phyloP scores from a whole-genome alignment of 1,140 invertebrate species.

The Maconellicoccus hirsutus region DNA sequence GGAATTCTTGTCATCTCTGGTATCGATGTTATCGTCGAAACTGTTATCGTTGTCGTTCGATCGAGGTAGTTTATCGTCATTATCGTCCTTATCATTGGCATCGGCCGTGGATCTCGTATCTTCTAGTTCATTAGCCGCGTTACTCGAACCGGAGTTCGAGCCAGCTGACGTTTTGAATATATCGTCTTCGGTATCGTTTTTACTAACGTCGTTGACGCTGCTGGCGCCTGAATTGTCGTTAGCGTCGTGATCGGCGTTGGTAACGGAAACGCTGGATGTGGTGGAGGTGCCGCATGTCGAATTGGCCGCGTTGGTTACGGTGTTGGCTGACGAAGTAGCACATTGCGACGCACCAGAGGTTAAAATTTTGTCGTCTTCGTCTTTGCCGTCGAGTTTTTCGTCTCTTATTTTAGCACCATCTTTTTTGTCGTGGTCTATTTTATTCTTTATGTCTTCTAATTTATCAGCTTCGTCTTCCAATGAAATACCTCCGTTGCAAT shows the following conservation, averaged over 20 bases:
- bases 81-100: neutral
- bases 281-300: neutral
- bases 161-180: neutral
- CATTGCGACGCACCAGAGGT: neutral
- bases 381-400: neutral
- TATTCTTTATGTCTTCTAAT: neutral
- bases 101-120: neutral
- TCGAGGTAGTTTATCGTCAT: neutral
- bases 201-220: neutral
- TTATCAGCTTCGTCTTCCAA: neutral
- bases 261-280: neutral
- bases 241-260: neutral
- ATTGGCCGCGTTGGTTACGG: too few species aligned
- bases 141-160: neutral
- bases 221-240: neutral
- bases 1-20: neutral
- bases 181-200: neutral
- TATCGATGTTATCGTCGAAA: neutral
- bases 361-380: neutral
- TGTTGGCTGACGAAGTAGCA: too few species aligned
- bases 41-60: neutral
- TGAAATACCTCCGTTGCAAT: neutral
- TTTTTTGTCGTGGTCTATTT: neutral
- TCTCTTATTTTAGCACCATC: neutral
- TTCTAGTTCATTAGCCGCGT: neutral